These are phyloP conservation scores for Acanthochromis polyacanthus DNA, from an alignment of 2,113 vertebrate species.

Conservation along the genomic window DNA sequence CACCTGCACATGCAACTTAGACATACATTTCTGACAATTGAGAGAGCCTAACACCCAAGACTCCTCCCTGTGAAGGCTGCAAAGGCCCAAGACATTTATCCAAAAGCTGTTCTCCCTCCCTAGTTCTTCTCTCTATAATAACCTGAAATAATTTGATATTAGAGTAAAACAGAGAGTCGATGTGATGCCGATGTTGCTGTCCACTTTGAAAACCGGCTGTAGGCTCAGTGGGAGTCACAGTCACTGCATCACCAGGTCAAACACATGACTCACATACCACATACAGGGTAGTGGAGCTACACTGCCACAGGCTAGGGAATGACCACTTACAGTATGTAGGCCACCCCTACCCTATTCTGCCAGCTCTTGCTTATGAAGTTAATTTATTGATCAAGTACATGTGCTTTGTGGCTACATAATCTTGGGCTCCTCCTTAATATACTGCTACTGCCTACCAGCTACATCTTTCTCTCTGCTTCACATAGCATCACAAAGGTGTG, in stretches of 20 bases:
- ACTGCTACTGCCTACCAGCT: background rate
- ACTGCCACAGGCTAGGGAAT: slow-evolving; percentile 29
- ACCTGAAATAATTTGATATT: slow-evolving; percentile 1
- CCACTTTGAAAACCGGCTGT: slow-evolving; percentile 40
- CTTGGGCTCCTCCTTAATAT: slow-evolving; percentile 1
- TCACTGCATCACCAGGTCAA: slow-evolving; percentile 46
- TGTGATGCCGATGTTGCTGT: slow-evolving; percentile 25
- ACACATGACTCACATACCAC: slow-evolving; percentile 56
- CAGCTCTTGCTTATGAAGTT: background rate
- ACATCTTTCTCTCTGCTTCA: background rate
- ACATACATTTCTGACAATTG: background rate
- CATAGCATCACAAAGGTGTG: slow-evolving; percentile 28
- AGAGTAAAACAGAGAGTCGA: background rate
- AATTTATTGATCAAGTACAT: slow-evolving; percentile 16
- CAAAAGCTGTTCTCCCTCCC: background rate
- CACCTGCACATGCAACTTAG: slow-evolving; percentile 23
- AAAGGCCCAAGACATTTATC: slow-evolving; percentile 26
- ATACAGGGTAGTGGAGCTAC: slow-evolving; percentile 35
- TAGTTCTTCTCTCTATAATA: background rate
- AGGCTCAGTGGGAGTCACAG: slow-evolving; percentile 20
- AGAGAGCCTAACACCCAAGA: background rate
- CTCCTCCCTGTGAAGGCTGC: slow-evolving; percentile 51
- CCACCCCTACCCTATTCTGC: background rate
- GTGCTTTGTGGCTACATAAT: slow-evolving; percentile 4
- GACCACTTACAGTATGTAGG: slow-evolving; percentile 26